phyloP scores from a whole-genome alignment of 1,140 invertebrate species.

The Drosophila melanogaster region DNA sequence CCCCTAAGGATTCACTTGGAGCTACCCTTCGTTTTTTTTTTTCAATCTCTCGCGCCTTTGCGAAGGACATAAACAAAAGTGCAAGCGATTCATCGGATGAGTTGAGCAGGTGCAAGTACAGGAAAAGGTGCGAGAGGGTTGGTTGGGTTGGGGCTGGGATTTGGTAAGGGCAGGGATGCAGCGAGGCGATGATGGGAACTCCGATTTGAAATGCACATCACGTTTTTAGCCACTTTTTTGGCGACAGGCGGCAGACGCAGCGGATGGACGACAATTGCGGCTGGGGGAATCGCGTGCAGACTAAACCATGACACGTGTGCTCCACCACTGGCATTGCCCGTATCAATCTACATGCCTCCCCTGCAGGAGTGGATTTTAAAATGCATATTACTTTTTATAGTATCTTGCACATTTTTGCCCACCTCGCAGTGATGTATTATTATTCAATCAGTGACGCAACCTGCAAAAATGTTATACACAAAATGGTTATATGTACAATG shows the following conservation, averaged over 20 bases:
- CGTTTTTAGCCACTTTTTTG: slow-evolving; percentile 75
- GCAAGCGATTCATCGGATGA: slow-evolving; percentile 58
- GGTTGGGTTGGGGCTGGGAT: neutral
- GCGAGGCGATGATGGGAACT: slow-evolving; percentile 7
- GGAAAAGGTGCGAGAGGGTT: slow-evolving; percentile 3
- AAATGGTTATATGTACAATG: neutral
- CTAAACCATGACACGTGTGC: slow-evolving; percentile 69
- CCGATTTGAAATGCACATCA: slow-evolving; percentile 66
- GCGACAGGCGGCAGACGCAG: slow-evolving; percentile 56
- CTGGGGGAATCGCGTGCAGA: slow-evolving; percentile 55
- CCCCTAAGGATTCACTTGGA: slow-evolving; percentile 7
- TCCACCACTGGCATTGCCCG: slow-evolving; percentile 9
- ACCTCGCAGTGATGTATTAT: slow-evolving; percentile 29
- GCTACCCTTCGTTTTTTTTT: slow-evolving; percentile 19
- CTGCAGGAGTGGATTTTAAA: slow-evolving; percentile 60
- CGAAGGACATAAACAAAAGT: slow-evolving; percentile 71
- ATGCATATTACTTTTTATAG: slow-evolving; percentile 58
- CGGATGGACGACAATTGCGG: slow-evolving; percentile 8
- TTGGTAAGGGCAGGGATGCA: slow-evolving; percentile 3
- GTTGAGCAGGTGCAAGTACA: slow-evolving; percentile 14
- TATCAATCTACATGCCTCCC: slow-evolving; percentile 4
- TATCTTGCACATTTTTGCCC: slow-evolving; percentile 19
- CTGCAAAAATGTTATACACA: slow-evolving; percentile 1
- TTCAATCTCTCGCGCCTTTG: slow-evolving; percentile 69
- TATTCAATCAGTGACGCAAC: slow-evolving; percentile 65